Evolutionary conservation across 2,797 vertebrate species (phyloP).

Genomic region (Chiroxiphia lanceolata): DNA sequence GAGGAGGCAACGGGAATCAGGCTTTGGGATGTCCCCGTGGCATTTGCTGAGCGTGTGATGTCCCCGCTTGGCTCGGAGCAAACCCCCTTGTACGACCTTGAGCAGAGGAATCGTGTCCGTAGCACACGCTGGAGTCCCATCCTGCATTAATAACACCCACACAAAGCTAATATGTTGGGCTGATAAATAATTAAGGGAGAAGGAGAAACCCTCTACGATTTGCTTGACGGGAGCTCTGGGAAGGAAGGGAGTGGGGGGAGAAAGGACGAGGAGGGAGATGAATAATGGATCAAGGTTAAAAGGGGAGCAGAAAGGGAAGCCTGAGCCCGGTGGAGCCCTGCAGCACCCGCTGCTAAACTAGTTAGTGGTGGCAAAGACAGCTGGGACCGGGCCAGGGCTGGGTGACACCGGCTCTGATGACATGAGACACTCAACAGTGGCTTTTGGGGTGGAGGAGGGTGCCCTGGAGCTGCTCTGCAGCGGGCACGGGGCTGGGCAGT

Average conservation of each 20-base stretch:
- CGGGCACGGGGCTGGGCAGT: rapidly evolving
- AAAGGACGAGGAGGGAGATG: neutral
- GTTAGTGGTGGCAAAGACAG: rapidly evolving
- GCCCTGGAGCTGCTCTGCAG: neutral
- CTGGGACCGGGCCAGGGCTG: neutral
- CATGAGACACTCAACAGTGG: rapidly evolving
- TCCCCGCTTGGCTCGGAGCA: rapidly evolving
- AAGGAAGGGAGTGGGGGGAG: neutral
- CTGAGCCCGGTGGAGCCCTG: neutral
- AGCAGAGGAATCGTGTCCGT: neutral
- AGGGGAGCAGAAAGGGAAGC: neutral
- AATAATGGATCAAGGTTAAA: constrained; percentile 64
- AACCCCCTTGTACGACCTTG: neutral
- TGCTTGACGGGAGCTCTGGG: neutral
- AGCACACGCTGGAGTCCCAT: neutral
- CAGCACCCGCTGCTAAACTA: neutral
- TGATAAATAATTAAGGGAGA: constrained; percentile 36
- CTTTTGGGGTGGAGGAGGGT: rapidly evolving
- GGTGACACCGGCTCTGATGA: rapidly evolving
- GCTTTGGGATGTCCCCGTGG: neutral
- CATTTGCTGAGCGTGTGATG: neutral
- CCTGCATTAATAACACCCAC: neutral
- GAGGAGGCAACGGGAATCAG: neutral
- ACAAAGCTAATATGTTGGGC: neutral
- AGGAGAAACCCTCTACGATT: neutral